Conservation (phyloP, 2,113 vertebrate genomes). For the Cephalopterus ornatus region DNA sequence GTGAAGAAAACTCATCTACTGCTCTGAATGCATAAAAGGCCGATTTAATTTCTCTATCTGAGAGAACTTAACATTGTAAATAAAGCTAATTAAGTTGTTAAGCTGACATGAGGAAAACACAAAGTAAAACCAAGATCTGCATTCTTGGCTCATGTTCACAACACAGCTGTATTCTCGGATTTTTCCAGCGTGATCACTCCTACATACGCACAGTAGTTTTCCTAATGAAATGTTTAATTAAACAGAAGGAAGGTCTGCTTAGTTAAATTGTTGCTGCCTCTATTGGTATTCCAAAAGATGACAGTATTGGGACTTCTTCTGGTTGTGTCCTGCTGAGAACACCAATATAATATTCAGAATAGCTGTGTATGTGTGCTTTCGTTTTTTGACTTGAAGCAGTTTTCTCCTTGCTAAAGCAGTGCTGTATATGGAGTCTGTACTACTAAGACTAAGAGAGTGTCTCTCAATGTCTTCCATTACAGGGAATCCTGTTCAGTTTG, state of each 20-base stretch:
- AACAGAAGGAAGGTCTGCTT: background rate
- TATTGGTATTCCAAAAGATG: background rate
- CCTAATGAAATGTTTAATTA: background rate
- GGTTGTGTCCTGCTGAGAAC: background rate
- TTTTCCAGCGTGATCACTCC: background rate
- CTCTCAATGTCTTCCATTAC: background rate
- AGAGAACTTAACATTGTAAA: background rate
- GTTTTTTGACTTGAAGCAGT: background rate
- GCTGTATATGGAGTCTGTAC: background rate
- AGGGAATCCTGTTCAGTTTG: fast-evolving
- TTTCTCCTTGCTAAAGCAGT: background rate
- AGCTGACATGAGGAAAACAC: background rate
- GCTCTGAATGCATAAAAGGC: background rate
- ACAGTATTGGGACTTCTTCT: background rate
- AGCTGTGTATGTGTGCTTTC: background rate
- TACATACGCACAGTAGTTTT: background rate
- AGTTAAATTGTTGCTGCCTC: background rate
- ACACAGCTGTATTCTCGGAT: background rate
- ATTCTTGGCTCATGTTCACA: background rate
- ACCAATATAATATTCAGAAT: background rate
- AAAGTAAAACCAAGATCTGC: background rate
- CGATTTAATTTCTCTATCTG: background rate
- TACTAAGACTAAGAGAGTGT: background rate
- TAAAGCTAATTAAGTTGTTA: background rate
- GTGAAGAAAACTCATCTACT: background rate